Evolutionary conservation across 2,888 invertebrate genomes (phyloP), one percentile per base, ranked within the genome.

Genomic region (Leucophenga montana): DNA sequence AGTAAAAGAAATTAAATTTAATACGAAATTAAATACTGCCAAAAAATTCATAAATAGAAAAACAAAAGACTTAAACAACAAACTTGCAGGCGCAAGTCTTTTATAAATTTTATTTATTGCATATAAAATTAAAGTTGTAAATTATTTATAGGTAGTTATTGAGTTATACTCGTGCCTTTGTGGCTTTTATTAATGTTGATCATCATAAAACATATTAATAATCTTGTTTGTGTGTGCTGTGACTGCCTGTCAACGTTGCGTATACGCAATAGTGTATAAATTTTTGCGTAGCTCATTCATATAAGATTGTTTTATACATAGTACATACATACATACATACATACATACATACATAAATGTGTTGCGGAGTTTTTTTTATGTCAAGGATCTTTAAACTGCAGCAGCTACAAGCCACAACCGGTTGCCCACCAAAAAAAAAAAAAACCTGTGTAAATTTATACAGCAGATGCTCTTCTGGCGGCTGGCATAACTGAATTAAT

Each of bases 381-480:
- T 88, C 87, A 88, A 87, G 87, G 87, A 87, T 88, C 83, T 82
- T 79, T 80, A 77, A 82, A 27, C 27, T 27, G 4, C 27, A 27
- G 27, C 46, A 46, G 3, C 20, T 13, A 62, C 18, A 62, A 18
- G 78, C 77, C 76, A 83, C 80, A 88, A 87, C 87, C 87, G 86
- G 87, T 88, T 87, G 81, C 77, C 70, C 75, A 78, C 59, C n/a
- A n/a, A n/a, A n/a, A 20, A 67, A 65, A 48, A 46, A 22, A 64
- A 65, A 68, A 50, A 68, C 62, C 48, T 64, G 48, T 46, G 62
- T 27, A 22, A 39, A 33, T 66, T 66, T 66, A 66, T 33, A 66
- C 18, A 57, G 22, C 14, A 20, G 27, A 18, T 57, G 27, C 18
- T 22, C 18, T 18, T 53, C 16, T 53, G n/a, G 1, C 22, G 13